Conservation (phyloP, 2,113 vertebrate species). For the Muscicapa adusta region DNA sequence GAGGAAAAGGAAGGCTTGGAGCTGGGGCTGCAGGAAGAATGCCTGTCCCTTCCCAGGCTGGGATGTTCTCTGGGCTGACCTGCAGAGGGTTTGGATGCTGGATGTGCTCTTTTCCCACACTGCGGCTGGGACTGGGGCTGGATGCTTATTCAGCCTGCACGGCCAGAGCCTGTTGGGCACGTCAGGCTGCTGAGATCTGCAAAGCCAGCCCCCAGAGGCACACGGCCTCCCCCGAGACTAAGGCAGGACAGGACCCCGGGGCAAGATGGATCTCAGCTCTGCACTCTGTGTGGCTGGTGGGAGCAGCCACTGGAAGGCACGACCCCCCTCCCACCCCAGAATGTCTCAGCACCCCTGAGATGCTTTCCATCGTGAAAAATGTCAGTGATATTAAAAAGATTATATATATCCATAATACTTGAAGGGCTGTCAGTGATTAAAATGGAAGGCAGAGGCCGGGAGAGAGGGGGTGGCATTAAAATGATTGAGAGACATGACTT, state of each 20-base stretch:
- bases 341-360: neutral
- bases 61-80: neutral
- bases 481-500: conserved; percentile 29
- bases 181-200: neutral
- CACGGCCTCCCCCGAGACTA: fast-evolving
- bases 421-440: conserved; percentile 43
- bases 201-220: neutral
- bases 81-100: neutral
- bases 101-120: neutral
- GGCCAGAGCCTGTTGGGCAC: neutral
- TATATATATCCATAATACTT: neutral
- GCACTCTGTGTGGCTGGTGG: fast-evolving
- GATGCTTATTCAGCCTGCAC: fast-evolving
- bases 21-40: neutral
- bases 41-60: fast-evolving
- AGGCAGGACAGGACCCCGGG: neutral
- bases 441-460: conserved; percentile 48
- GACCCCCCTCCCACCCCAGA: neutral
- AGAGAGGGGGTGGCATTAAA: conserved; percentile 37
- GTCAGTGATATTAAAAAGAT: conserved; percentile 18
- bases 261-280: neutral
- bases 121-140: neutral
- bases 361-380: conserved; percentile 22
- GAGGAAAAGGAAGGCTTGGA: neutral
- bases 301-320: neutral